Evolutionary conservation across 2,888 invertebrate species (phyloP).

Genomic region (Stenichneumon culpator): DNA sequence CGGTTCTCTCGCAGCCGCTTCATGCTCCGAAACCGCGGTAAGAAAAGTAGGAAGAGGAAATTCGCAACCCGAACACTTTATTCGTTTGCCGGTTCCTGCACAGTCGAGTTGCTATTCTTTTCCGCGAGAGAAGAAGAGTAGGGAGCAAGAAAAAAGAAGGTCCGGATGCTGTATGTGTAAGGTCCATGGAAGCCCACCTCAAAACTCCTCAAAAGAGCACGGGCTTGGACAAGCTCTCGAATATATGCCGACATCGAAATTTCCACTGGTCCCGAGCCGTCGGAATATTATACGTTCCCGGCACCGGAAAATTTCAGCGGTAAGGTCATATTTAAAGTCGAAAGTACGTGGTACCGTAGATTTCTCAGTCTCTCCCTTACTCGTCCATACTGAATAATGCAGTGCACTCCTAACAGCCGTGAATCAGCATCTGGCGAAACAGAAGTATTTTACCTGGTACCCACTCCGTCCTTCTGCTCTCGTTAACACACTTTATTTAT

Average conservation of each 20-base stretch:
- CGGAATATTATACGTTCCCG: constrained; percentile 53
- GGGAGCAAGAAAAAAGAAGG: neutral
- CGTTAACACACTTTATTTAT: constrained; percentile 50
- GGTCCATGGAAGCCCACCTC: neutral
- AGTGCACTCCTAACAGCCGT: constrained; percentile 74
- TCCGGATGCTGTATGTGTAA: neutral
- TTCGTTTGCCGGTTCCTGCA: constrained; percentile 45
- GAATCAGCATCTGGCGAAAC: constrained; percentile 76
- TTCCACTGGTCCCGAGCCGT: constrained; percentile 36
- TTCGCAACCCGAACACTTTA: constrained; percentile 51
- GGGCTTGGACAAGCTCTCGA: neutral
- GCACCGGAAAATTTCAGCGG: constrained; percentile 65
- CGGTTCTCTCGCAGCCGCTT: constrained; percentile 8
- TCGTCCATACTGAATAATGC: constrained; percentile 74
- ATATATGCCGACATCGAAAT: constrained; percentile 2
- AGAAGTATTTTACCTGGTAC: constrained; percentile 27
- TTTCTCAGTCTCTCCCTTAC: neutral
- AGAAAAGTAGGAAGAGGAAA: constrained; percentile 39
- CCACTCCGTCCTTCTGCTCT: constrained; percentile 50
- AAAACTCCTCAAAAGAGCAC: neutral
- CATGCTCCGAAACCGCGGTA: neutral
- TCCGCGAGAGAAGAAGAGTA: neutral
- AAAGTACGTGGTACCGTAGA: constrained; percentile 53
- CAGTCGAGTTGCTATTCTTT: neutral
- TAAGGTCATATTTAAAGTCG: constrained; percentile 69